Conservation (phyloP, 2,888 invertebrate species). For the Acanthosepion esculentum region DNA sequence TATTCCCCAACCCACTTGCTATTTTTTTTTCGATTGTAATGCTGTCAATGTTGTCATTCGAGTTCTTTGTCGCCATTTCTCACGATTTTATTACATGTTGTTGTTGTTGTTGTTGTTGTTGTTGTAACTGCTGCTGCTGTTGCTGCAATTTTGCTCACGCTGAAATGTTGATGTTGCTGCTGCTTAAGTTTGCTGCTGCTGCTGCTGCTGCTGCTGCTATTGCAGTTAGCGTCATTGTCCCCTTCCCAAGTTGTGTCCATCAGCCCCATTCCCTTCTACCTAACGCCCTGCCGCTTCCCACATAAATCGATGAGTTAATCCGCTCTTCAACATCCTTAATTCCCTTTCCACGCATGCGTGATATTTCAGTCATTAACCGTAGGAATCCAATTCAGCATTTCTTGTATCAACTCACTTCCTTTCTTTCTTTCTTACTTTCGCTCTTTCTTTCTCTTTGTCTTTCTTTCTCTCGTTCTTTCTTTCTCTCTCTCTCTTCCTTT, state of each 20-base stretch:
- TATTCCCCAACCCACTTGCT: background rate
- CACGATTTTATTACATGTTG: background rate
- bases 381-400: background rate
- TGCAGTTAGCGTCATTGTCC: background rate
- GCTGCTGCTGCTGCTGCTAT: background rate
- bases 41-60: background rate
- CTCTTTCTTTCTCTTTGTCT: background rate
- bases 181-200: background rate
- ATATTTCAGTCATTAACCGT: background rate
- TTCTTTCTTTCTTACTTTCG: background rate
- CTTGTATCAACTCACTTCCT: background rate
- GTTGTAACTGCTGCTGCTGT: background rate
- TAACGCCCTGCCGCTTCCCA: background rate
- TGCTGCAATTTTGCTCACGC: background rate
- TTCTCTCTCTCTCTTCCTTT: too few relatives aligned
- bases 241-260: background rate
- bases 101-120: background rate
- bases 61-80: background rate
- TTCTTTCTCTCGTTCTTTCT: background rate
- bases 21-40: background rate
- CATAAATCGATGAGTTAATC: background rate
- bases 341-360: constrained; percentile 13
- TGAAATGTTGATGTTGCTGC: background rate
- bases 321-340: background rate
- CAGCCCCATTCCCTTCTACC: background rate